Evolutionary conservation across 2,888 invertebrate genomes (phyloP).

Genomic region (Emmelina monodactyla): DNA sequence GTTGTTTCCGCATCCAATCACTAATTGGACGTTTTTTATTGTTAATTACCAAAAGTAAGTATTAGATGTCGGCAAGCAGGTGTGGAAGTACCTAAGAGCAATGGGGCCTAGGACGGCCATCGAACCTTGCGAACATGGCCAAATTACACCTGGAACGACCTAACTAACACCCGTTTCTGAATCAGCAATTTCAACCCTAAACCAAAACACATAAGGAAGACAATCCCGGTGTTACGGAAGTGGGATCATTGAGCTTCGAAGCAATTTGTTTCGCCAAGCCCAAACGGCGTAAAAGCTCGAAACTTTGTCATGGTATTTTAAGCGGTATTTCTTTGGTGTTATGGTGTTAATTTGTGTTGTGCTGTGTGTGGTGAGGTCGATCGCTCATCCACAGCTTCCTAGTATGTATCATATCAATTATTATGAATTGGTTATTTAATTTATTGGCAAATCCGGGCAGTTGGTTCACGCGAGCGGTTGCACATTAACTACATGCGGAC

Average conservation of each 20-base stretch:
- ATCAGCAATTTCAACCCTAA: conserved; percentile 20
- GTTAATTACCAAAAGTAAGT: conserved; percentile 51
- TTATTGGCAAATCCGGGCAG: conserved; percentile 51
- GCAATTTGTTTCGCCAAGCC: conserved; percentile 34
- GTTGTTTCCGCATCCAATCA: not conserved
- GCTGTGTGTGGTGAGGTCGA: conserved; percentile 31
- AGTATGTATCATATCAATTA: conserved; percentile 56
- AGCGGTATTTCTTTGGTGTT: not conserved
- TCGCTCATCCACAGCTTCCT: conserved; percentile 41
- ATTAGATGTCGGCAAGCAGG: conserved; percentile 30
- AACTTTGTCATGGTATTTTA: conserved; percentile 11
- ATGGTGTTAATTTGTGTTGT: conserved; percentile 15
- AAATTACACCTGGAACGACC: conserved; percentile 13
- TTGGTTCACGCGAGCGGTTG: conserved; percentile 33
- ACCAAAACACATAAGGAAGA: conserved; percentile 25
- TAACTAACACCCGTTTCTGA: conserved; percentile 21
- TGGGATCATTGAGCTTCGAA: conserved; percentile 60
- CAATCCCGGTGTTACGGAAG: conserved; percentile 27
- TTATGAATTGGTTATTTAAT: conserved; percentile 45
- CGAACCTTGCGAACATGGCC: conserved; percentile 39
- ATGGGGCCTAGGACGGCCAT: conserved; percentile 58
- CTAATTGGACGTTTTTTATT: conserved; percentile 40
- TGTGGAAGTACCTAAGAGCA: conserved; percentile 24
- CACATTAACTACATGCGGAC: too few species aligned
- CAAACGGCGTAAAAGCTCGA: conserved; percentile 26